Evolutionary conservation across 2,113 vertebrate species (phyloP), one percentile per base, ranked within the genome.

Genomic region (Brienomyrus brachyistius): DNA sequence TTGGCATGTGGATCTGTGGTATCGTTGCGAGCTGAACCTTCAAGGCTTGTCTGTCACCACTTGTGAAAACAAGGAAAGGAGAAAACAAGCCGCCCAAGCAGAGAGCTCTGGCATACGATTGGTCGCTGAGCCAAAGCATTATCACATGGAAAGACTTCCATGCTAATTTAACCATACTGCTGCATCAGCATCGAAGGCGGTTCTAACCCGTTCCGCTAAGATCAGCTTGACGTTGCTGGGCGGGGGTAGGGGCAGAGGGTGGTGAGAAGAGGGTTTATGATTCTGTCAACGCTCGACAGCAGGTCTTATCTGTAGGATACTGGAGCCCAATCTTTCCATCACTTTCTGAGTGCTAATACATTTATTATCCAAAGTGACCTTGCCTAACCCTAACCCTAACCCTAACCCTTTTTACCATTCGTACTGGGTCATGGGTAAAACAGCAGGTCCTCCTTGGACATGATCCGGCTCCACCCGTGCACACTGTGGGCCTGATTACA

Each of bases 31-130:
- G 93, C 92, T 92, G 88, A 91, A 70, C 86, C 90, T 92, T 91
- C 80, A 88, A 92, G 92, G 91, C 77, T 92, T 91, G 59, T 91
- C 89, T 92, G 91, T 93, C 90, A 90, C 91, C 93, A 90, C 92
- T 91, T 91, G 90, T 91, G 90, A 91, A 93, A 93, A 93, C 89
- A 93, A 70, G 91, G 89, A 90, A 51, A 87, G 87, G 89, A 90
- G 88, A 87, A 6, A 52, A 52, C 5, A 31, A 47, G 23, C 45
- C 82, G 10, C 50, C 45, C 83, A n/a, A 86, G 47, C 47, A 1
- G 5, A 50, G 43, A 85, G 82, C 45, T 21, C 10, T 15, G 8
- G 43, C 1, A 4, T 86, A 27, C 15, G 47, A 50, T 0, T 86
- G 23, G 48, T 11, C 1, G 0, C 19, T 27, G 21, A n/a, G 45